Conservation (phyloP, 1,140 invertebrate genomes). For the Drosophila navojoa region DNA sequence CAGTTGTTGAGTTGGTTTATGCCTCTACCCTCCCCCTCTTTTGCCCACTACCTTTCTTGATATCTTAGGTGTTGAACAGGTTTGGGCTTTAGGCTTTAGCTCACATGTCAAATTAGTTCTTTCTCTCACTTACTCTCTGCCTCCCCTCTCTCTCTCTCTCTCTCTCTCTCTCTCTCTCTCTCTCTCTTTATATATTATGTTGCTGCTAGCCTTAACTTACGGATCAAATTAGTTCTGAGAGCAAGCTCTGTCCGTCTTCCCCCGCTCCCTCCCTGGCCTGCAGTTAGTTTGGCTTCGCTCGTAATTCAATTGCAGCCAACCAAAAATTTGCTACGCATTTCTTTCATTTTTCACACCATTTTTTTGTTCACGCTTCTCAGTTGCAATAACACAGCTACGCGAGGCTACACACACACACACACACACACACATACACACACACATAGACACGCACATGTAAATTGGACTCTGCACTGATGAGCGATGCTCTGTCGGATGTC, state of each 20-base stretch:
- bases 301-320: conserved; percentile 37
- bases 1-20: neutral
- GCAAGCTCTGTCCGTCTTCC: neutral
- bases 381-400: neutral
- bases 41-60: neutral
- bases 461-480: conserved; percentile 73
- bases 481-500: conserved; percentile 52
- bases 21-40: neutral
- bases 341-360: conserved; percentile 19
- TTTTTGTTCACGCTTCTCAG: conserved; percentile 5
- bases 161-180: neutral
- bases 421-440: conserved; percentile 23
- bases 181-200: neutral
- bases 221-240: neutral
- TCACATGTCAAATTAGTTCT: neutral
- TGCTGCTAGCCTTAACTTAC: neutral
- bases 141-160: neutral
- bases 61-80: too few relatives aligned
- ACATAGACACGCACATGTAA: conserved; percentile 44
- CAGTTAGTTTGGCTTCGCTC: conserved; percentile 11
- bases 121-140: conserved; percentile 1
- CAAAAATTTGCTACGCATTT: conserved; percentile 39
- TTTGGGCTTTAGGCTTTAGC: too few relatives aligned
- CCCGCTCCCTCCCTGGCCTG: conserved; percentile 1
- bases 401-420: conserved; percentile 1